Percentiles rank a stretch among this genome's conserved stretches.
These are phyloP conservation scores for Trichonephila inaurata DNA, from an alignment of 1,140 invertebrate species.

Conservation along the genomic window DNA sequence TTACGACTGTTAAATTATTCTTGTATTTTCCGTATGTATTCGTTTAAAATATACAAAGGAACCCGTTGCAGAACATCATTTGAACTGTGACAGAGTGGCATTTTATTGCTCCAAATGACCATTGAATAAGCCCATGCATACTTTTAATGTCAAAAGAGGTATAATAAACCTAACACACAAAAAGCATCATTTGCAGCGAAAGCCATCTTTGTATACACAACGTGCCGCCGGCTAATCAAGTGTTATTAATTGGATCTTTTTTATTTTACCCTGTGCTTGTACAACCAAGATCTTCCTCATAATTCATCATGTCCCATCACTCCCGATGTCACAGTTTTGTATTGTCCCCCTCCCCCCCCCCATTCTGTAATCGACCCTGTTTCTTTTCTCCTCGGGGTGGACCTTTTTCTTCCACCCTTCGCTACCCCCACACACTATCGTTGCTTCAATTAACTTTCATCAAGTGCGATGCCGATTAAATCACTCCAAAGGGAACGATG, in stretches of 20 bases:
- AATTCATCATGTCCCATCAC: constrained; percentile 13
- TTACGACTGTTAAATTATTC: too few species aligned
- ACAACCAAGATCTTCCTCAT: background rate
- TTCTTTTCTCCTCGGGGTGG: background rate
- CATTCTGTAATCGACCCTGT: background rate
- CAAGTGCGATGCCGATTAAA: constrained; percentile 27
- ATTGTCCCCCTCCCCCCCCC: background rate
- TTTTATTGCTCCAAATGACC: background rate
- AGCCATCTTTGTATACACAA: background rate
- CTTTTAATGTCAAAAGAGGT: background rate
- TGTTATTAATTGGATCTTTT: background rate
- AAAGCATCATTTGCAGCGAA: background rate
- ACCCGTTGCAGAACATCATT: background rate
- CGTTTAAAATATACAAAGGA: too few species aligned
- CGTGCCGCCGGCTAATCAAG: background rate
- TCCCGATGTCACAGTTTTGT: background rate
- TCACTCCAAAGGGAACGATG: constrained; percentile 19
- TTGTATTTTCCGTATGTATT: too few species aligned
- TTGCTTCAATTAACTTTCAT: constrained; percentile 53
- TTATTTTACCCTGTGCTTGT: background rate
- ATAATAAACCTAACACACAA: background rate
- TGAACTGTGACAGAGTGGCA: background rate
- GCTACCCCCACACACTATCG: background rate
- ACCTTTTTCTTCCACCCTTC: background rate
- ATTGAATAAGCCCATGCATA: background rate